Conservation (phyloP, 2,888 invertebrate species). For the Volucella inflata region DNA sequence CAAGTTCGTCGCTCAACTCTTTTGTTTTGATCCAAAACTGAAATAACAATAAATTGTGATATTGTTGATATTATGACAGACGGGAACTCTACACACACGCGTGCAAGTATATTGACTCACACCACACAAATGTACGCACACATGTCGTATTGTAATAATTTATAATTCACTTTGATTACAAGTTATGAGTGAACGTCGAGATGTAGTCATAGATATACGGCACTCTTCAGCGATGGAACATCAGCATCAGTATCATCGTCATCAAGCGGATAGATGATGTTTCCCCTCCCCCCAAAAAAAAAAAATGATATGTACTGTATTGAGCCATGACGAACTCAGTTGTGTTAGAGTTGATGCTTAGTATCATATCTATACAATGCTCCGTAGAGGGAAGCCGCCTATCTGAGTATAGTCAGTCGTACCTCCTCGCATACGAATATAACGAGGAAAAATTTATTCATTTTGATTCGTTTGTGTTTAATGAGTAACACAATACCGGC, state of each 20-base stretch:
- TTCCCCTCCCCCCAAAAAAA: too few species aligned
- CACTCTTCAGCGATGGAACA: constrained; percentile 50
- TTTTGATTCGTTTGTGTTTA: constrained; percentile 70
- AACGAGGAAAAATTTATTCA: constrained; percentile 41
- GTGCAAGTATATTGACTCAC: neutral
- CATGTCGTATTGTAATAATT: constrained; percentile 53
- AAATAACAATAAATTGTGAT: constrained; percentile 72
- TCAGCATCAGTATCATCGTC: constrained; percentile 29
- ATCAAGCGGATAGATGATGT: constrained; percentile 6
- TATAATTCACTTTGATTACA: constrained; percentile 74
- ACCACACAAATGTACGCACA: constrained; percentile 15
- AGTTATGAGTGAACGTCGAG: constrained; percentile 68
- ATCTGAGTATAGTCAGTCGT: neutral
- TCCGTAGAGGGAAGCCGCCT: too few species aligned
- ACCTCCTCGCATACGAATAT: neutral
- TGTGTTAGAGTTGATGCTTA: neutral
- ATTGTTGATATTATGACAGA: constrained; percentile 73
- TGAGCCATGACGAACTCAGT: constrained; percentile 16
- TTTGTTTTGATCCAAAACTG: constrained; percentile 71
- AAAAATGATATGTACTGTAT: constrained; percentile 28
- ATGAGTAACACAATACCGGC: constrained; percentile 57
- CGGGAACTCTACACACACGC: constrained; percentile 29
- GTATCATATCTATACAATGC: too few species aligned
- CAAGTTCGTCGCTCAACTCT: constrained; percentile 71
- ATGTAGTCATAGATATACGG: constrained; percentile 68